Evolutionary conservation across 2,113 vertebrate genomes (phyloP).

Genomic region (Heptranchias perlo): DNA sequence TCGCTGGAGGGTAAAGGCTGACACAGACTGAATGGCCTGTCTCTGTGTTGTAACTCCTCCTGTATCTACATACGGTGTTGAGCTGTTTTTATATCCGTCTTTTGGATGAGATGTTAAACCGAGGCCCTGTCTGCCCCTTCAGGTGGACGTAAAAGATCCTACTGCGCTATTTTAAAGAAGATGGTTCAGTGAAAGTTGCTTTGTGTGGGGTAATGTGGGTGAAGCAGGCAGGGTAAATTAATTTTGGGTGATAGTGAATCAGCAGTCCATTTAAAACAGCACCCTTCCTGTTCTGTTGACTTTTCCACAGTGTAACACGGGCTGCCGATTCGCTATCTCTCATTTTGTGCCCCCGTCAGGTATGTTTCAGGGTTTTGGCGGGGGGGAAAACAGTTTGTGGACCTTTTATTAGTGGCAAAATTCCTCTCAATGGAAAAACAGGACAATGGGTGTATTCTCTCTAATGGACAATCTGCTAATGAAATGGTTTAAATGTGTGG

Average conservation of each 20-base stretch:
- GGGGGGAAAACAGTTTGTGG: no score
- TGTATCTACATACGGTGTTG: background rate
- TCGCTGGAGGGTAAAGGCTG: background rate
- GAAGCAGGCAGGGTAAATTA: background rate
- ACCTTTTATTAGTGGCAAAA: background rate
- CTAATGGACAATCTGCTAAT: background rate
- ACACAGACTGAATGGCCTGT: background rate
- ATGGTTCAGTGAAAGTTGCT: background rate
- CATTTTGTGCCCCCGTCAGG: background rate
- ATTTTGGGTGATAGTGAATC: background rate
- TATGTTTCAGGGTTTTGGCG: no score
- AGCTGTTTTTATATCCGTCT: background rate
- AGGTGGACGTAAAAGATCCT: no score
- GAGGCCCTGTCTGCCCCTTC: no score
- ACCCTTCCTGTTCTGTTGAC: background rate
- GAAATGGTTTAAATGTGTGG: background rate
- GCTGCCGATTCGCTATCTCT: background rate
- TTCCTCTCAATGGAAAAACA: background rate
- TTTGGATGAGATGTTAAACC: background rate
- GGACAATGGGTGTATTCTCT: background rate
- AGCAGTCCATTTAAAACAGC: background rate
- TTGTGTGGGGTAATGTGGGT: background rate
- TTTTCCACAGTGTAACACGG: background rate
- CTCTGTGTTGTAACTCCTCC: background rate
- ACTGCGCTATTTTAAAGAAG: no score